phyloP scores from a whole-genome alignment of 2,888 invertebrate genomes.

The Liodrosophila aerea region DNA sequence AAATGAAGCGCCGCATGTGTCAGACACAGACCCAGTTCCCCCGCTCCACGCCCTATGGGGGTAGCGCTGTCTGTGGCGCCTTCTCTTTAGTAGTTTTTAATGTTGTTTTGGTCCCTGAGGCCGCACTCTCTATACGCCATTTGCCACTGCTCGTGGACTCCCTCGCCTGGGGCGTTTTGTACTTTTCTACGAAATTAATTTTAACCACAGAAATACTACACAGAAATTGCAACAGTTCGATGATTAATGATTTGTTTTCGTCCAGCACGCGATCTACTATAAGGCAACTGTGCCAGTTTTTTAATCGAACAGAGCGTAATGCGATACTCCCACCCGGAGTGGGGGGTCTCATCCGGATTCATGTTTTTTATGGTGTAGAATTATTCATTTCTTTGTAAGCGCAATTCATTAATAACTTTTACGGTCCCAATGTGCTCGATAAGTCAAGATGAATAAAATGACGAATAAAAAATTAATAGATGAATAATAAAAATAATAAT shows the following conservation, averaged over 20 bases:
- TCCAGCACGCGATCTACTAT: constrained; percentile 69
- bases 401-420: constrained; percentile 68
- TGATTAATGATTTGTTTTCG: constrained; percentile 79
- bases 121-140: constrained; percentile 19
- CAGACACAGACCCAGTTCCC: constrained; percentile 65
- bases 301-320: constrained; percentile 45
- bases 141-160: no score
- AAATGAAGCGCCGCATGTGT: constrained; percentile 75
- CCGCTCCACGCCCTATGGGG: neutral
- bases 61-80: constrained; percentile 26
- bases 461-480: no score
- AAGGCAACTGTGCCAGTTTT: constrained; percentile 40
- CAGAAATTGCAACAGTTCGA: constrained; percentile 69
- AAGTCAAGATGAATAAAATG: constrained; percentile 48
- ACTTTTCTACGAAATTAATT: constrained; percentile 70
- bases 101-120: constrained; percentile 75
- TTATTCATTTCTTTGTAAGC: constrained; percentile 67
- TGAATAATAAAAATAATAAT: no score
- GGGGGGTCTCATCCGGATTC: constrained; percentile 4
- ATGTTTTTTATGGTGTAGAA: constrained; percentile 43
- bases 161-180: constrained; percentile 61
- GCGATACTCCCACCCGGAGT: constrained; percentile 41
- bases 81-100: constrained; percentile 75
- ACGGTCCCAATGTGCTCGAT: constrained; percentile 28
- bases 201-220: constrained; percentile 59